A percentile compares a stretch with the other conserved stretches of the same genome.
Evolutionary conservation across 2,113 vertebrate genomes (phyloP).

Genomic region (Sapayoa aenigma): DNA sequence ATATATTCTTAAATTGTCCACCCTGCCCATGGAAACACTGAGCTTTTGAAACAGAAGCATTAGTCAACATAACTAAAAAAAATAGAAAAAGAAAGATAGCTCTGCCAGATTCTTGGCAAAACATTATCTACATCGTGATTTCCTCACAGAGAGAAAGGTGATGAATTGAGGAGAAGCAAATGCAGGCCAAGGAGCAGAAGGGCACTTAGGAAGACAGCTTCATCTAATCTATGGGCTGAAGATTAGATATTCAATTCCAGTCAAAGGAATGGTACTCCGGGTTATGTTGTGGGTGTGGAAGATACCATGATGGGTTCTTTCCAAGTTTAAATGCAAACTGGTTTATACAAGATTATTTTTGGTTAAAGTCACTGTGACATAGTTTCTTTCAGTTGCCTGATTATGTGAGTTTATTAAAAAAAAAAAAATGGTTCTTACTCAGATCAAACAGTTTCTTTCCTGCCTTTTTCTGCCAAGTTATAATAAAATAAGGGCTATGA

Average conservation of each 20-base stretch:
- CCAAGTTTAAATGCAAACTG: constrained; percentile 55
- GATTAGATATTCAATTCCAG: constrained; percentile 62
- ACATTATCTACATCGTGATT: constrained; percentile 51
- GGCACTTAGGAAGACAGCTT: constrained; percentile 17
- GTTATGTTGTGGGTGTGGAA: constrained; percentile 62
- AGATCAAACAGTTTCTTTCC: constrained; percentile 40
- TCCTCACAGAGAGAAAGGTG: constrained; percentile 52
- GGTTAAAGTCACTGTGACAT: constrained; percentile 52
- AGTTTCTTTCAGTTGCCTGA: constrained; percentile 22
- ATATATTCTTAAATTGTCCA: background rate
- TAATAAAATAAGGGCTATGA: constrained; percentile 49
- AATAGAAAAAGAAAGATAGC: background rate
- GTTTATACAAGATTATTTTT: constrained; percentile 60
- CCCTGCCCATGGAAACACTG: constrained; percentile 13
- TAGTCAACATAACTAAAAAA: background rate
- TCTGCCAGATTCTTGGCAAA: constrained; percentile 58
- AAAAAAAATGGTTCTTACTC: background rate
- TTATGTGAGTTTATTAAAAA: background rate
- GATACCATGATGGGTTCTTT: constrained; percentile 1
- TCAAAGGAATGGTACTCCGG: constrained; percentile 28
- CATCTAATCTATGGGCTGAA: constrained; percentile 20
- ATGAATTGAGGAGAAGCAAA: constrained; percentile 56
- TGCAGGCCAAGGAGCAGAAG: constrained; percentile 38
- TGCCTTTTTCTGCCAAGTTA: constrained; percentile 19
- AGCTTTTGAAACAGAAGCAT: constrained; percentile 45